These are phyloP conservation scores for Nomada hirtipes DNA, from an alignment of 2,888 invertebrate genomes.

Conservation along the genomic window DNA sequence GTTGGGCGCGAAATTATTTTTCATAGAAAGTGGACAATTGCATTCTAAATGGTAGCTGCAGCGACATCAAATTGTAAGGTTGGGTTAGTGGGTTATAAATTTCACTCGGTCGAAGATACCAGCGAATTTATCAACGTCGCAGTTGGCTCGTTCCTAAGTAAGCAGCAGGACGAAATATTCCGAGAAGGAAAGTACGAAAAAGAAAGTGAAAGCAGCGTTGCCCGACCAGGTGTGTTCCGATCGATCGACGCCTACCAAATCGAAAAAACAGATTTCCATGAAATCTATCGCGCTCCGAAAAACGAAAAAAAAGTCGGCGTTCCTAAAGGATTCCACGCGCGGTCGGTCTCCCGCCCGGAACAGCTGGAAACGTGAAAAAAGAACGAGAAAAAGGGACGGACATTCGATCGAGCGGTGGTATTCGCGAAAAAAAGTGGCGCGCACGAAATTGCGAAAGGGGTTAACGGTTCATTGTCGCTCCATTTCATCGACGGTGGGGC, in stretches of 20 bases:
- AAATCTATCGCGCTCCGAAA: background rate
- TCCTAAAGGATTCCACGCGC: background rate
- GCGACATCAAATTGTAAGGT: no score
- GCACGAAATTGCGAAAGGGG: constrained; percentile 42
- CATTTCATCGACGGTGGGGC: constrained; percentile 47
- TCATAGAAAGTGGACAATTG: no score
- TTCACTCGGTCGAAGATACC: no score
- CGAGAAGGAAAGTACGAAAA: background rate
- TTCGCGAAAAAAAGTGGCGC: constrained; percentile 19
- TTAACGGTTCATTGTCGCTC: constrained; percentile 62
- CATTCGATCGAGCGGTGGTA: constrained; percentile 16
- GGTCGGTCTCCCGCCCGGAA: background rate
- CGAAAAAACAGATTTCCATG: background rate
- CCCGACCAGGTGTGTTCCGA: background rate
- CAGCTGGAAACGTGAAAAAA: no score
- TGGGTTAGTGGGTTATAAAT: no score
- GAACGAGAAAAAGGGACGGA: background rate
- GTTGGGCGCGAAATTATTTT: no score
- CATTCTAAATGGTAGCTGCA: no score
- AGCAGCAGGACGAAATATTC: background rate
- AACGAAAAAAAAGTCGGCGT: background rate
- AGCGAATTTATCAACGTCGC: no score
- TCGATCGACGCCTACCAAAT: background rate
- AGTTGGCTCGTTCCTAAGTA: no score
- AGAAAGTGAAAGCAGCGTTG: constrained; percentile 13